These are phyloP conservation scores for Thamnaconus septentrionalis DNA, from an alignment of 2,113 vertebrate genomes.

Conservation along the genomic window DNA sequence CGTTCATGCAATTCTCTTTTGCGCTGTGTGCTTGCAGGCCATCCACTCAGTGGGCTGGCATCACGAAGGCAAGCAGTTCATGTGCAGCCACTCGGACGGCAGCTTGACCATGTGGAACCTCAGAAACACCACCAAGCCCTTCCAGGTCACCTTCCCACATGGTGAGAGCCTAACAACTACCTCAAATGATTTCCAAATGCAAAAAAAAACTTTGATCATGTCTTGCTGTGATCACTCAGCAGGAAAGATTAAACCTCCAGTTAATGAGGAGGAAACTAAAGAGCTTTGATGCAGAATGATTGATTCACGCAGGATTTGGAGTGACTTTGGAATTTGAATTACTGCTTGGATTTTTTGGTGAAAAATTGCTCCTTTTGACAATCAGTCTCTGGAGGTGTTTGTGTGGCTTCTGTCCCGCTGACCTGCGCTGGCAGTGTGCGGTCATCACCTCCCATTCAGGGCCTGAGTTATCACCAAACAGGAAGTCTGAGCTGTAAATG, in stretches of 20 bases:
- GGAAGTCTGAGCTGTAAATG: too few species aligned
- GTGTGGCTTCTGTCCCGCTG: too few species aligned
- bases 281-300: too few species aligned
- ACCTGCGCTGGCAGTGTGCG: not conserved
- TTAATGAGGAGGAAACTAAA: too few species aligned
- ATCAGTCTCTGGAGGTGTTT: too few species aligned
- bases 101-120: constrained; percentile 95
- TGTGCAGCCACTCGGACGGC: constrained; percentile 99
- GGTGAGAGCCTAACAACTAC: constrained; percentile 78
- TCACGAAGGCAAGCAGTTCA: constrained; percentile 97
- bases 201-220: not conserved
- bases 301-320: too few species aligned
- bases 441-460: too few species aligned
- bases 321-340: too few species aligned
- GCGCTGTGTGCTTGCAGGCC: constrained; percentile 75
- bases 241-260: too few species aligned
- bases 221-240: not conserved
- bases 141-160: constrained; percentile 95
- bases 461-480: too few species aligned
- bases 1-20: not conserved
- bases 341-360: too few species aligned
- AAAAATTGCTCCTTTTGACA: too few species aligned
- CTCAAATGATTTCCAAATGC: not conserved
- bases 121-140: constrained; percentile 90
- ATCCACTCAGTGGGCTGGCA: constrained; percentile 98